Base-by-base conservation (phyloP, 1,140 invertebrate species). In the Leptinotarsa defecta region DNA sequence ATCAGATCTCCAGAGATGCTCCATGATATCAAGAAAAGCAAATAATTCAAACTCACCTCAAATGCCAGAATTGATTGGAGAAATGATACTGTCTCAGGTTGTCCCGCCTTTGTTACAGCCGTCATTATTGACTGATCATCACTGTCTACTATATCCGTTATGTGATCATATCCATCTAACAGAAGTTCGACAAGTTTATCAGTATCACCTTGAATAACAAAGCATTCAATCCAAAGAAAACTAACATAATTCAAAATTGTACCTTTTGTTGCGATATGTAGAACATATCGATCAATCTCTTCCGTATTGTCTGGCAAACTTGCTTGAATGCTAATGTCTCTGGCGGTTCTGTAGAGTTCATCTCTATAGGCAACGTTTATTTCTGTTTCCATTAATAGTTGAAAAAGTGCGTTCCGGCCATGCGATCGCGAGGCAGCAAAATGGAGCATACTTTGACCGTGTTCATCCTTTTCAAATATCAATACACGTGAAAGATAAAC, bases 371-470 rank as follows among this genome's bases (percentile, higher is more conserved):
- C 93, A 49, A 96, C 86, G 82, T 93, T 94, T 17, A 94, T 90
- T 76, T 92, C 91, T 0, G 92, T 90, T 81, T 96, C 94, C 81
- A 93, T 88, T 1, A 96, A 87, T 3, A 95, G 85, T 74, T 94
- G 91, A 81, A 92, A 92, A 6, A 96, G 86, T 0, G 91, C 92
- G 73, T 94, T 92, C 48, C 92, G 89, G 0, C 91, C 89, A 83
- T 95, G 94, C 1, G 92, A 89, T 20, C 94, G 88, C 0, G 92
- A 91, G 0, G 93, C 93, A 2, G 94, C 94, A 85, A 95, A 95
- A 85, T 97, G 95, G n/a, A 96, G 85, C 87, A 95, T 92, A 64
- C 91, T 95, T 84, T 96, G 94, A 0, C 95, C 95, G 78, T 95
- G 92, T 83, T 96, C 94, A 79, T 96, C 94, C 92, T 94, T 57